phyloP scores from a whole-genome alignment of 2,113 vertebrate species.

The Spermophilus dauricus region DNA sequence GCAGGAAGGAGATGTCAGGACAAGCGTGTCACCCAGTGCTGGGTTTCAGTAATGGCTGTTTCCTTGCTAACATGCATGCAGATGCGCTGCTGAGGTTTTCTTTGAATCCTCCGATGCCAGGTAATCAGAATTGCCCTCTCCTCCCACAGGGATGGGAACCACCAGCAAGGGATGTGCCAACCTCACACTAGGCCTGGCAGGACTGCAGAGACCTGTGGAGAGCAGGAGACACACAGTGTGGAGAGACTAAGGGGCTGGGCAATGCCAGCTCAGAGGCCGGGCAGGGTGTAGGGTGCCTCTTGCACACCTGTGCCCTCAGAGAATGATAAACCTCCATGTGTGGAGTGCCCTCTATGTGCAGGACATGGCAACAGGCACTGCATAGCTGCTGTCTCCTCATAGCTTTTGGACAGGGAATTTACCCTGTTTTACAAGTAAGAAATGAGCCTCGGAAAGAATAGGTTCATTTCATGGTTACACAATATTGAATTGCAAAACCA shows the following conservation, averaged over 20 bases:
- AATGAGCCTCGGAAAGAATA: neutral
- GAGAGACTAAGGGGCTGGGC: neutral
- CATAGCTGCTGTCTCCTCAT: neutral
- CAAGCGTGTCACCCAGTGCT: neutral
- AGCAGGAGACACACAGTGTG: neutral
- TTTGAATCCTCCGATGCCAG: neutral
- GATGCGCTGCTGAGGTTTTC: neutral
- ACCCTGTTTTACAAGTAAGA: neutral
- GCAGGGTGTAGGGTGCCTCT: neutral
- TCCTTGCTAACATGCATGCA: neutral
- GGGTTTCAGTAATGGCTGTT: neutral
- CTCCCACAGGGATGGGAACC: neutral
- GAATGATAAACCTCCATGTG: fast-evolving
- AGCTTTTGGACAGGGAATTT: neutral
- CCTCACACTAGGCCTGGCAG: neutral
- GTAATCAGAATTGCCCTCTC: neutral
- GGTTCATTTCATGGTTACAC: neutral
- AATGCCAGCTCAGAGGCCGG: neutral
- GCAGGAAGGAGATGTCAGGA: neutral
- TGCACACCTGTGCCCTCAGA: neutral
- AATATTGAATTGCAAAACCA: neutral
- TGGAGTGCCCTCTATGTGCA: neutral
- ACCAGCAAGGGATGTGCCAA: neutral
- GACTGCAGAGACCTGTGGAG: neutral
- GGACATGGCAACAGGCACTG: neutral